These are phyloP conservation scores for Pseudomyrmex dendroicus DNA, from an alignment of 1,140 invertebrate genomes.

Conservation along the genomic window DNA sequence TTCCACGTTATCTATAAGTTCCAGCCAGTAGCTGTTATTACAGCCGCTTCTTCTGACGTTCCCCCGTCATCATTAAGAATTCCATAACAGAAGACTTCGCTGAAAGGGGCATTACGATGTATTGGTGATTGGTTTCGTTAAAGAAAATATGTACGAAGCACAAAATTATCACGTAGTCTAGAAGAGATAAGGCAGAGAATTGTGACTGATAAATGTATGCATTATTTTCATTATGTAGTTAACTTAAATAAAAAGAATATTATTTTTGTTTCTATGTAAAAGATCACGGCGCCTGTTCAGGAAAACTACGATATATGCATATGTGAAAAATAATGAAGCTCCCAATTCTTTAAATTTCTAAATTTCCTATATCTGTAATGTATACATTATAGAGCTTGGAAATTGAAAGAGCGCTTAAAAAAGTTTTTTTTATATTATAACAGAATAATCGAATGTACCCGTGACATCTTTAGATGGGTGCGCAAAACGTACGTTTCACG, in stretches of 20 bases:
- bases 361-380: background rate
- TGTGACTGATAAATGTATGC: background rate
- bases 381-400: background rate
- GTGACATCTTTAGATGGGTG: background rate
- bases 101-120: conserved; percentile 27
- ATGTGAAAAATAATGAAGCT: too few species aligned
- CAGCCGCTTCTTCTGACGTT: conserved; percentile 44
- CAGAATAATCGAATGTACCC: conserved; percentile 41
- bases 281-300: too few species aligned
- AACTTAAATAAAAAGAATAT: too few species aligned
- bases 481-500: conserved; percentile 49
- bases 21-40: conserved; percentile 49
- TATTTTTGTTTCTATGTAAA: too few species aligned
- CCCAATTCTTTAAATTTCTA: conserved; percentile 1
- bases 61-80: conserved; percentile 59
- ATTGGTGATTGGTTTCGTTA: conserved; percentile 28
- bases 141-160: background rate
- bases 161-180: background rate
- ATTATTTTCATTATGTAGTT: background rate
- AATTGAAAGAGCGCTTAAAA: background rate
- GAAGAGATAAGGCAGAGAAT: background rate
- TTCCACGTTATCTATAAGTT: conserved; percentile 45
- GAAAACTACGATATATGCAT: too few species aligned
- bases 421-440: conserved; percentile 50
- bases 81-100: conserved; percentile 36